Evolutionary conservation across 2,888 invertebrate species (phyloP).

Genomic region (Brachyopa scutellaris): DNA sequence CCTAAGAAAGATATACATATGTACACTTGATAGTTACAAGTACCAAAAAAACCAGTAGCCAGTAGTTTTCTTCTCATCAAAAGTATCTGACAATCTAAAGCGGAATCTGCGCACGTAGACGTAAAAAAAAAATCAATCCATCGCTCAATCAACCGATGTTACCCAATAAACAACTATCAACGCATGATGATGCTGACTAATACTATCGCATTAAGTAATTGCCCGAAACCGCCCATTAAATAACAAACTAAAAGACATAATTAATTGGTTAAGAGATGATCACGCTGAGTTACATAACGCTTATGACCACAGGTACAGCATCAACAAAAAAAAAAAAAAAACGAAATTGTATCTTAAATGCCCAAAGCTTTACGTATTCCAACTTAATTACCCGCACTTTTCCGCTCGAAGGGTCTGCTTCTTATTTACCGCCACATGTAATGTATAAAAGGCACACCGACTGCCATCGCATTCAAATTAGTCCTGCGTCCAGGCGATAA

Average conservation of each 20-base stretch:
- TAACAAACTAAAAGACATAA: slow-evolving; percentile 48
- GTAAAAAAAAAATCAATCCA: too few species aligned
- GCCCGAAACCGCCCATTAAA: slow-evolving; percentile 28
- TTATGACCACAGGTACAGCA: background rate
- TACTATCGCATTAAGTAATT: slow-evolving; percentile 35
- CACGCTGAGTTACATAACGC: slow-evolving; percentile 42
- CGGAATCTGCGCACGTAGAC: too few species aligned
- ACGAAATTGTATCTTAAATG: slow-evolving; percentile 11
- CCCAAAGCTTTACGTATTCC: slow-evolving; percentile 39
- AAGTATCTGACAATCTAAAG: too few species aligned
- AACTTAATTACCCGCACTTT: slow-evolving; percentile 49
- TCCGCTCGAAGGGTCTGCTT: slow-evolving; percentile 31
- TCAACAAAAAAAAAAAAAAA: background rate
- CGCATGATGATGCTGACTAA: background rate
- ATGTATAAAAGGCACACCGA: background rate
- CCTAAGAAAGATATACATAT: too few species aligned
- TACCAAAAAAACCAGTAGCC: too few species aligned
- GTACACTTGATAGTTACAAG: too few species aligned
- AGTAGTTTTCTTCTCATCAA: too few species aligned
- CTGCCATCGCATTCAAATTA: slow-evolving; percentile 35
- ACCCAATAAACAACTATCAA: slow-evolving; percentile 26
- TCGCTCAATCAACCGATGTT: slow-evolving; percentile 5
- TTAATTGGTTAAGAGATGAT: slow-evolving; percentile 39
- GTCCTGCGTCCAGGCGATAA: slow-evolving; percentile 58
- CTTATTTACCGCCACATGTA: slow-evolving; percentile 19